Base-by-base conservation (phyloP, 2,888 invertebrate genomes). In the Drosophila tripunctata region DNA sequence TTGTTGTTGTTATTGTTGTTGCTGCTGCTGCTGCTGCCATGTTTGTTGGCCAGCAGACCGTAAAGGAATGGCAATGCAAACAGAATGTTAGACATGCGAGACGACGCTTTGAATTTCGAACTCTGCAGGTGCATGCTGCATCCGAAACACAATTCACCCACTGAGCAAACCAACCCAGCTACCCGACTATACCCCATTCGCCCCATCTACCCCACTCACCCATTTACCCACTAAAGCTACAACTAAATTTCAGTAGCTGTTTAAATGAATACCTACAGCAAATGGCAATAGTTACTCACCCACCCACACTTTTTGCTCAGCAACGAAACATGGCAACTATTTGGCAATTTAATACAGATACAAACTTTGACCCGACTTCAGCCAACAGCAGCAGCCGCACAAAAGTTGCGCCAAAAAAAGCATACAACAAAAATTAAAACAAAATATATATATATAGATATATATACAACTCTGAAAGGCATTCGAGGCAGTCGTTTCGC, bases 21-120 rank as follows among this genome's bases (percentile, higher is more conserved):
- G 52, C 24, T 57, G 56, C 21, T 58, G 45, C 38, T 48, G 36
- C n/a, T 44, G 55, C 47, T 68, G 72, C 10, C 27, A 27, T 27
- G 10, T 27, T 55, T 72, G 73, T 55, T 73, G 54, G 56, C 54
- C 66, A 77, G 63, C 67, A 85, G 82, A 85, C 82, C 76, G 75
- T 74, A 70, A 80, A 70, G 80, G 61, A 71, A 75, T 82, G 67
- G 82, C 67, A 84, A 63, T 71, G 76, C 74, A 81, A 81, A 81
- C 77, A 77, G 79, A 66, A 81, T 78, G 55, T 70, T 75, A 73
- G 78, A 75, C 73, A 80, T 61, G 67, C 61, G 64, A 73, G 67
- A 67, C 71, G 75, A 67, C 57, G 67, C 67, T 67, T 61, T 67
- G 57, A 67, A 71, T 70, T 72, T 55, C 35, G 58, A 68, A 72